Evolutionary conservation across 2,113 vertebrate species (phyloP), one percentile per base, ranked within the genome.

Genomic region (Gobiocypris rarus): DNA sequence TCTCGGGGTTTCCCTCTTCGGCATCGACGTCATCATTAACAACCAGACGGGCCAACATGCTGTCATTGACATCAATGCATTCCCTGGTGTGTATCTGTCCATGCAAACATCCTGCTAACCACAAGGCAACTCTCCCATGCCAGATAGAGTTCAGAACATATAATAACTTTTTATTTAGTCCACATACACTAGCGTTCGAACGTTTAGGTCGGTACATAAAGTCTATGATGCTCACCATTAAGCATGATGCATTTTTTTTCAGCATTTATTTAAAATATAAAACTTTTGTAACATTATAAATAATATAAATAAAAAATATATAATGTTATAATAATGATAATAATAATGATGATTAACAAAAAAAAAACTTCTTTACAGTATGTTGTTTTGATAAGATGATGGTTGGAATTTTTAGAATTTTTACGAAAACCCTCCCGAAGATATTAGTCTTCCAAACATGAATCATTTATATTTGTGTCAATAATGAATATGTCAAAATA

Each of bases 1-100:
- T 0, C 94, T 99, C 84, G 96, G 95, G 6, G 96, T 98, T 90
- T 98, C 98, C 0, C 95, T 99, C 43, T 99, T 99, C 34, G 98
- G 98, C 58, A 98, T 99, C 4, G 98, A 99, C 61, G 93, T 99
- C 86, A 99, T 99, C 91, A 99, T 99, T 89, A 98, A 99, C 92
- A 99, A 99, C 92, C 97, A 97, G 92, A 98, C 97, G 0, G 98
- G 97, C 50, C 97, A 98, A 88, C 97, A 99, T 0, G 96, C 97
- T 0, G 96, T 99, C 89, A 99, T 99, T 5, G 98, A 99, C 91
- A 95, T 99, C 92, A 99, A 99, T 56, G 98, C 98, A 92, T 99
- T 99, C 92, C 98, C 98, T 88, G 98, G 98, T 99, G 85, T 26
- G 90, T 86, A 70, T 14, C 69, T 31, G 14, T 28, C 3, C 48